phyloP scores from a whole-genome alignment of 2,888 invertebrate genomes.

The Nephrocerus scutellatus region DNA sequence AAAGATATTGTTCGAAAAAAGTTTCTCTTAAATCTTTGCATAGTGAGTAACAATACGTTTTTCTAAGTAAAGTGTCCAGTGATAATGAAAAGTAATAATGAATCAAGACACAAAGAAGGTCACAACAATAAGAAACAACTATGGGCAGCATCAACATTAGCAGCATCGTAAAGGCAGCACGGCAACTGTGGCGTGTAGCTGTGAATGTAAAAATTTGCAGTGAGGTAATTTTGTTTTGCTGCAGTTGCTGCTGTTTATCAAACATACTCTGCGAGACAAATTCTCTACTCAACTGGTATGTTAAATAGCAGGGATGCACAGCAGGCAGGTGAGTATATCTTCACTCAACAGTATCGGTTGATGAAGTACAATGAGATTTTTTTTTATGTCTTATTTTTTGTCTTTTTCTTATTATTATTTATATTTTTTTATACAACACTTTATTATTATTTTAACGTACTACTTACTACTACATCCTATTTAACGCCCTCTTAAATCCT shows the following conservation, averaged over 20 bases:
- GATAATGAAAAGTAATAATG: too few species aligned
- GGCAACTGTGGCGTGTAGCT: slow-evolving; percentile 32
- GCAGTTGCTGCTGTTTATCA: slow-evolving; percentile 12
- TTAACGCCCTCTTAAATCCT: slow-evolving; percentile 6
- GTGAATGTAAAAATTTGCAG: slow-evolving; percentile 31
- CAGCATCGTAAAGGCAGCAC: too few species aligned
- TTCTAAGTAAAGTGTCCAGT: too few species aligned
- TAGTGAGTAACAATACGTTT: too few species aligned
- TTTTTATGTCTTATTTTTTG: slow-evolving; percentile 22
- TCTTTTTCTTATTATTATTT: slow-evolving; percentile 21
- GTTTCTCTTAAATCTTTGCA: too few species aligned
- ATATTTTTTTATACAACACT: slow-evolving; percentile 9
- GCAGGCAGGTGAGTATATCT: slow-evolving; percentile 50
- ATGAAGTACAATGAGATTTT: slow-evolving; percentile 35
- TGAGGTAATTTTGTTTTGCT: slow-evolving; percentile 34
- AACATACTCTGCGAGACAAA: too few species aligned
- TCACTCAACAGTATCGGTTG: slow-evolving; percentile 54
- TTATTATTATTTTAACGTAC: slow-evolving; percentile 14
- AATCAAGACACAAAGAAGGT: too few species aligned
- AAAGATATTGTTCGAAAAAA: too few species aligned
- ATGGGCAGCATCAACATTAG: slow-evolving; percentile 4
- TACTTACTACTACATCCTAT: too few species aligned
- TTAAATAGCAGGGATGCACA: neutral
- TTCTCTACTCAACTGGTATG: neutral
- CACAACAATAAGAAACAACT: too few species aligned